Evolutionary conservation across 2,797 vertebrate genomes (phyloP), one percentile per base, ranked within the genome.

Genomic region (Coccyzus lansbergi): DNA sequence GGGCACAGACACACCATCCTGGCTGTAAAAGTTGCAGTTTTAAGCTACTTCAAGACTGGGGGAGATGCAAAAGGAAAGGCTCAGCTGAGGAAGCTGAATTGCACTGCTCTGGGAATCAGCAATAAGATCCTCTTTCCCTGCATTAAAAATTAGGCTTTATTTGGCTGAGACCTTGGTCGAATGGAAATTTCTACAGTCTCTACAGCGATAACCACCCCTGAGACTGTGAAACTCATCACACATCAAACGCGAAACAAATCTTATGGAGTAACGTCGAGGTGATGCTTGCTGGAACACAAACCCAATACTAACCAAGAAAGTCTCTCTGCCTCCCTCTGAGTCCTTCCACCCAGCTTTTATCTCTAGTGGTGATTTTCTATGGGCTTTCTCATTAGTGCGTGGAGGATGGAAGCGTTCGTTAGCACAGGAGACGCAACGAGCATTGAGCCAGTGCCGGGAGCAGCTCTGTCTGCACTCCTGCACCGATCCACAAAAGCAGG

Each of bases 181-280:
- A 12, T 13, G 31, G 29, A 44, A n/a, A 63, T 48, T 53, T 42
- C 42, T 42, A 2, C 33, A 16, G 2, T 5, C 22, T 11, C 53
- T 29, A 6, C 40, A 26, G 60, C 5, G n/a, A 1, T 3, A 28
- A 4, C 15, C 2, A 25, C 24, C 17, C 18, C 55, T 6, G 28
- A 65, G 71, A 36, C 42, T 0, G 0, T 5, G 42, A 26, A 68
- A 12, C 24, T 76, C 62, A 25, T 25, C 67, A 46, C 36, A 42
- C 4, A 8, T 6, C 63, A 18, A 15, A 22, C 33, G 21, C 2
- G 1, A 6, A 15, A 4, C 46, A 15, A 4, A 5, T 8, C 60
- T 14, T 1, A 4, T 2, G 0, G 15, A 44, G 26, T 7, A 13
- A 5, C 33, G 13, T 38, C 0, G 3, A 28, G 28, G 7, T 13